Conservation (phyloP, 2,888 invertebrate species). For the Cybosia mesomella region DNA sequence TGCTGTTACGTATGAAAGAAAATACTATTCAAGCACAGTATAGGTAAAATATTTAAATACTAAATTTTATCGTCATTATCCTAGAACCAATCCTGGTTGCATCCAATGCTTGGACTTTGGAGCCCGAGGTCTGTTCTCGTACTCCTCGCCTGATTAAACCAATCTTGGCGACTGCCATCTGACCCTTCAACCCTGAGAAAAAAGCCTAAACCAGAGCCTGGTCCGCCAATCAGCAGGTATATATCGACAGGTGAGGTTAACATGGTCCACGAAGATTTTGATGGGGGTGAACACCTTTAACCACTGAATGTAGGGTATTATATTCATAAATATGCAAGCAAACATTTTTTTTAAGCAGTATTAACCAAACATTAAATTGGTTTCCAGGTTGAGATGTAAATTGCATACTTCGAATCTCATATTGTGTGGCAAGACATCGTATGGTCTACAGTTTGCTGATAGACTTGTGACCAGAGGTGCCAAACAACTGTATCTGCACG, state of each 20-base stretch:
- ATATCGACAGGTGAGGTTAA: no score
- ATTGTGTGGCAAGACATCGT: conserved; percentile 52
- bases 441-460: conserved; percentile 58
- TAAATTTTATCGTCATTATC: not conserved
- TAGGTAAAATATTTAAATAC: conserved; percentile 43
- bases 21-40: conserved; percentile 27
- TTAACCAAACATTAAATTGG: not conserved
- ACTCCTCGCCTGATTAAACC: no score
- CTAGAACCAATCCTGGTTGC: not conserved
- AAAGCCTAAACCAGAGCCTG: no score
- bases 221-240: no score
- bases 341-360: not conserved
- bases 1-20: conserved; percentile 57
- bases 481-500: conserved; percentile 42
- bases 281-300: no score
- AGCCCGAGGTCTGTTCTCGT: no score
- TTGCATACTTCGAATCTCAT: conserved; percentile 44
- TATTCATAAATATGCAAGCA: no score
- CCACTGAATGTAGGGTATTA: no score
- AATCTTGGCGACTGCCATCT: not conserved
- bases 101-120: no score
- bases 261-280: no score
- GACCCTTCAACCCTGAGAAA: no score
- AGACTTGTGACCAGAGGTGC: conserved; percentile 62
- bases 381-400: conserved; percentile 43